Conservation (phyloP, 2,797 vertebrate genomes). For the Sorex maritimensis region DNA sequence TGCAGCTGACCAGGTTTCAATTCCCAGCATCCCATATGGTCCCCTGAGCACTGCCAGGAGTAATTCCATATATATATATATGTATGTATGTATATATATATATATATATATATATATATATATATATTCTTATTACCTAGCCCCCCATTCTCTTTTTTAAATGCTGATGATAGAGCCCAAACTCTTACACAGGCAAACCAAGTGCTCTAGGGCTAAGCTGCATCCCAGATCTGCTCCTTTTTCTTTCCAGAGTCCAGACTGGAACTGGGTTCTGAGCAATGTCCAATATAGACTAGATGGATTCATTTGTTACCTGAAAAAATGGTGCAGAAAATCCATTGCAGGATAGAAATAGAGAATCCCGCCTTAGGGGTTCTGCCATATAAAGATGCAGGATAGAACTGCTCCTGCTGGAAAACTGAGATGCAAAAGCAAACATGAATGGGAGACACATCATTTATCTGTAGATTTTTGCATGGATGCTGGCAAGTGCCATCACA, state of each 20-base stretch:
- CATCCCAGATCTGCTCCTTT: too few relatives aligned
- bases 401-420: slow-evolving; percentile 44
- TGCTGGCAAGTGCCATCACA: background rate
- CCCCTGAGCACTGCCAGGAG: too few relatives aligned
- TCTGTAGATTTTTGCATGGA: background rate
- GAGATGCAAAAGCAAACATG: slow-evolving; percentile 30
- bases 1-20: too few relatives aligned
- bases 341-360: slow-evolving; percentile 68
- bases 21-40: too few relatives aligned
- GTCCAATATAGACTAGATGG: background rate
- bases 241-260: background rate
- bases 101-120: too few relatives aligned
- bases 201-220: too few relatives aligned
- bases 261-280: background rate
- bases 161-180: too few relatives aligned
- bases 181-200: too few relatives aligned
- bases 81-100: too few relatives aligned
- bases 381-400: slow-evolving; percentile 54
- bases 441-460: background rate
- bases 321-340: slow-evolving; percentile 46
- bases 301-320: slow-evolving; percentile 20
- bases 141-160: too few relatives aligned
- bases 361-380: slow-evolving; percentile 18
- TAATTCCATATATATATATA: too few relatives aligned
- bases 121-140: background rate